Conservation (phyloP, 2,797 vertebrate genomes). For the Hydrocynus forskahlii region DNA sequence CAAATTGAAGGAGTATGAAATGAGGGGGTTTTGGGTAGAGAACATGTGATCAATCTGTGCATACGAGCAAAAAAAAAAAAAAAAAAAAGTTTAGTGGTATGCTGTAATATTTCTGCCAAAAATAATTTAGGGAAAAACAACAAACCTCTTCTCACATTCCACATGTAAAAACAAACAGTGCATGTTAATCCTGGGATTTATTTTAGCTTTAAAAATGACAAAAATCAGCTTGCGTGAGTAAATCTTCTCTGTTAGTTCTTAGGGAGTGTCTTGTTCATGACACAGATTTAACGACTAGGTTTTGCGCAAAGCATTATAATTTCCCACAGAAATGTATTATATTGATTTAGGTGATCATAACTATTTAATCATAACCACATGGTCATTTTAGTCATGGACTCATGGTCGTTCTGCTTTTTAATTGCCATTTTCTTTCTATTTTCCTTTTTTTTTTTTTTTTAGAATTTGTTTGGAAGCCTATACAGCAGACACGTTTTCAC, state of each 20-base stretch:
- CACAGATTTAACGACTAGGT: background rate
- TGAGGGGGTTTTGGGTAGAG: background rate
- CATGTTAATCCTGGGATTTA: background rate
- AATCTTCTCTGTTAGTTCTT: background rate
- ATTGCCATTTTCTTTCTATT: no score
- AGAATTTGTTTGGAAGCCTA: no score
- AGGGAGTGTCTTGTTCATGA: background rate
- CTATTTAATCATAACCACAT: background rate
- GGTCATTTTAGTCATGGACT: no score
- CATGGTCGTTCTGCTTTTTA: background rate
- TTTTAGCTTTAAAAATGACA: constrained; percentile 20
- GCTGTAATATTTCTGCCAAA: constrained; percentile 24
- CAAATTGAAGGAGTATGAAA: background rate
- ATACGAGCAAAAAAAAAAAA: background rate
- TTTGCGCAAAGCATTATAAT: background rate
- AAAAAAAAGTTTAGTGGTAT: background rate
- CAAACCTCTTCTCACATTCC: constrained; percentile 16
- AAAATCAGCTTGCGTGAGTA: background rate
- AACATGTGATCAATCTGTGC: background rate
- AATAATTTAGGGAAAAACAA: background rate
- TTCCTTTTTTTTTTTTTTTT: no score
- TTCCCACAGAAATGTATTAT: background rate
- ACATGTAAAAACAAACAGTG: constrained; percentile 11
- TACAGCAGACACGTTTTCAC: no score
- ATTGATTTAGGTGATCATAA: background rate